These are phyloP conservation scores for Drosophila pectinifera DNA, from an alignment of 1,140 invertebrate species.

Conservation along the genomic window DNA sequence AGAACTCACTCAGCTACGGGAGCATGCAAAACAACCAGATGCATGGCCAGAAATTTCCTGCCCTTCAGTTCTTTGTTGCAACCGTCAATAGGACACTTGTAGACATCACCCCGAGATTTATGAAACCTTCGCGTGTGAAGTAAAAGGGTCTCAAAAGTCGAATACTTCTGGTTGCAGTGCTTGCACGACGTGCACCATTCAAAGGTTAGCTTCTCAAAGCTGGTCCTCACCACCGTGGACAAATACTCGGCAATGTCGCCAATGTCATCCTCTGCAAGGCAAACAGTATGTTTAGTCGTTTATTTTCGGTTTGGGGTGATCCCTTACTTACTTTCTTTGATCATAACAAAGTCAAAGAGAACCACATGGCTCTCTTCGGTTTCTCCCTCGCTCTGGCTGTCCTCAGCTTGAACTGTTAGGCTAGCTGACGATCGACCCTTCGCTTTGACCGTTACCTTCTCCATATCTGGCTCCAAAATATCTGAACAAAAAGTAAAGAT, in stretches of 20 bases:
- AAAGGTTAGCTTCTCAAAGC: conserved; percentile 67
- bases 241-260: conserved; percentile 63
- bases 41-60: conserved; percentile 57
- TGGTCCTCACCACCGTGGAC: conserved; percentile 59
- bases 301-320: background rate
- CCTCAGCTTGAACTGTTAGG: conserved; percentile 7
- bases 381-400: conserved; percentile 58
- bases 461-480: conserved; percentile 3
- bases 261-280: conserved; percentile 51
- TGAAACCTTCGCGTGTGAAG: conserved; percentile 44
- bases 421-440: background rate
- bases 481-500: background rate
- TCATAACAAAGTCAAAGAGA: conserved; percentile 61
- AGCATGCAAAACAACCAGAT: conserved; percentile 70
- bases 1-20: conserved; percentile 65
- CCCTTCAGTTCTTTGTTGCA: conserved; percentile 45
- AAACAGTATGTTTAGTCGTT: background rate
- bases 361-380: conserved; percentile 55
- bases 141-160: conserved; percentile 53
- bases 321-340: conserved; percentile 51
- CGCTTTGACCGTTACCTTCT: conserved; percentile 1
- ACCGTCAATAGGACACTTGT: conserved; percentile 56
- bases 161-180: conserved; percentile 55
- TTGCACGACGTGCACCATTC: conserved; percentile 56
- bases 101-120: conserved; percentile 24